Evolutionary conservation across 2,113 vertebrate genomes (phyloP).

Genomic region (Taxidea taxus): DNA sequence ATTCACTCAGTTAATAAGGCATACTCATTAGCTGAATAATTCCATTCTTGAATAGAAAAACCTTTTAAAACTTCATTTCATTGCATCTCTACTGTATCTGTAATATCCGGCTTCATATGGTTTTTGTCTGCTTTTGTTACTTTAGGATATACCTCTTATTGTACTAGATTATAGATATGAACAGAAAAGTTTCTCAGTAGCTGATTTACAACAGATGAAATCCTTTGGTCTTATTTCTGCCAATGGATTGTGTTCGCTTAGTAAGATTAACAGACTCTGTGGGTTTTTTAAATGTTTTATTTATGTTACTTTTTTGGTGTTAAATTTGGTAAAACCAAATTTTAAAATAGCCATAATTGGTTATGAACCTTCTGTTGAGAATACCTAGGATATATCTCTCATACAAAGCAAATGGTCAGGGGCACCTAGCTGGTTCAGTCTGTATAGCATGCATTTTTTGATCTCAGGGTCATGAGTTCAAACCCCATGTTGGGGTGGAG

Average conservation of each 20-base stretch:
- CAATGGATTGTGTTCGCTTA: not conserved
- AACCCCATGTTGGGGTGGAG: not conserved
- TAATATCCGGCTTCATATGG: not conserved
- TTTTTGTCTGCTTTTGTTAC: conserved; percentile 43
- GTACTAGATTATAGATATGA: not conserved
- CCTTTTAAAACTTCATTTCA: conserved; percentile 42
- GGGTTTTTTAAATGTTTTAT: not conserved
- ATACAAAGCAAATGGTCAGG: not conserved
- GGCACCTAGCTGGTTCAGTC: not conserved
- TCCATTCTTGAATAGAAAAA: conserved; percentile 30
- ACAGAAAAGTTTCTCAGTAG: not conserved
- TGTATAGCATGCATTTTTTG: not conserved
- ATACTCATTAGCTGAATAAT: conserved; percentile 7
- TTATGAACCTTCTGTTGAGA: not conserved
- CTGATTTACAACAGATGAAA: conserved; percentile 18
- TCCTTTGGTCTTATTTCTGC: not conserved
- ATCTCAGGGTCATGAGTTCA: not conserved
- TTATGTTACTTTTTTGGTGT: not conserved
- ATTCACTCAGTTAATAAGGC: not conserved
- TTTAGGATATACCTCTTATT: not conserved
- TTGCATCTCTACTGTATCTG: not conserved
- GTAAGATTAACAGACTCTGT: not conserved
- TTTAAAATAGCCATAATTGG: not conserved
- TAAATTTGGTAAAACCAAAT: not conserved
- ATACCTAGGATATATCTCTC: not conserved